A percentile compares a stretch with the other conserved stretches of the same genome.
Evolutionary conservation across 2,888 invertebrate genomes (phyloP).

Genomic region (Latrodectus hesperus): DNA sequence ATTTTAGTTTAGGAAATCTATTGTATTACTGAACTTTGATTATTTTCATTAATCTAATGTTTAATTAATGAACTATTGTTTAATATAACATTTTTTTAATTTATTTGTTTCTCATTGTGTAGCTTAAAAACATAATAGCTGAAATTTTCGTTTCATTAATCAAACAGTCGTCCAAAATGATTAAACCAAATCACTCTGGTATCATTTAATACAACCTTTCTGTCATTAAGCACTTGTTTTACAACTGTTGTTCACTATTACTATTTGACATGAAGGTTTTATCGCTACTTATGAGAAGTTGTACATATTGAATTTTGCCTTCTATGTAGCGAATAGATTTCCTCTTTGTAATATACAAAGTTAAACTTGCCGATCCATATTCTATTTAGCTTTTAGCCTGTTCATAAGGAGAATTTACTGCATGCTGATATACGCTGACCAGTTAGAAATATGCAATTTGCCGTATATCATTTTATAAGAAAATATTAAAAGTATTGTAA

Average conservation of each 20-base stretch:
- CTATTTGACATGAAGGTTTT: slow-evolving; percentile 12
- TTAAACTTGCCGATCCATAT: slow-evolving; percentile 66
- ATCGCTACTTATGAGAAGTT: slow-evolving; percentile 41
- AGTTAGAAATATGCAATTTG: slow-evolving; percentile 41
- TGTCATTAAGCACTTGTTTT: not conserved
- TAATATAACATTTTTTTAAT: no score
- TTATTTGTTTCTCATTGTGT: no score
- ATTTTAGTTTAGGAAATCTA: no score
- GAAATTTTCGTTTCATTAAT: no score
- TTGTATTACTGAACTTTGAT: no score
- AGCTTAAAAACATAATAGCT: no score
- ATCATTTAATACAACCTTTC: not conserved
- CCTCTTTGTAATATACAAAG: slow-evolving; percentile 66
- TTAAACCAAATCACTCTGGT: no score
- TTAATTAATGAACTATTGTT: no score
- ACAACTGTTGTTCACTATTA: not conserved
- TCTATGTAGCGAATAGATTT: slow-evolving; percentile 61
- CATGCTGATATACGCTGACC: slow-evolving; percentile 40
- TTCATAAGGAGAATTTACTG: slow-evolving; percentile 34
- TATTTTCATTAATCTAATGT: no score
- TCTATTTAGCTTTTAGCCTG: slow-evolving; percentile 54
- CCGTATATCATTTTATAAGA: not conserved
- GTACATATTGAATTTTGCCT: slow-evolving; percentile 57
- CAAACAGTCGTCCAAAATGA: no score
- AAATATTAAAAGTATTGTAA: no score